Base-by-base conservation (phyloP, 2,797 vertebrate genomes). In the Geotrypetes seraphini region DNA sequence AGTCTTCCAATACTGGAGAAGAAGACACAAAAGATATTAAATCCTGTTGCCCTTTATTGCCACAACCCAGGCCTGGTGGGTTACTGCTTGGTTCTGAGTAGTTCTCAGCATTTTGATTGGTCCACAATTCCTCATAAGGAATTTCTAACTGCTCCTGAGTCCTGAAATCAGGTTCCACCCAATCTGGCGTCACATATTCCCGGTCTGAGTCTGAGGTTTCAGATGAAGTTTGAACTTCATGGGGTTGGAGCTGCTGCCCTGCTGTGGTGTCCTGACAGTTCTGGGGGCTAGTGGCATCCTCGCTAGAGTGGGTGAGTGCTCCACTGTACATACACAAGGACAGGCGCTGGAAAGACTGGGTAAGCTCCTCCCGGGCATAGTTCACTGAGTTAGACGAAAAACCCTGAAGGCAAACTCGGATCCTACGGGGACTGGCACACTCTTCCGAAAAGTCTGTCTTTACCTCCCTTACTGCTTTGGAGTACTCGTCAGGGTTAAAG, bases 101-200 rank as follows among this genome's bases (percentile, higher is more conserved):
- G 19, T 62, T 57, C 29, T 73, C 80, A 0, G 52, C 7, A 2
- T 54, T 71, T 62, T 88, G 77, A 68, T 88, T 87, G 66, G 84
- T 77, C 95, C 95, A 98, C 12, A 98, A 84, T 67, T 98, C 95
- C 73, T 97, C 95, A 9, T 97, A 98, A 5, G 94, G 92, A 43
- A 95, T 93, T 61, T 97, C 93, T 10, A 57, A 22, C 12, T 52
- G 53, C 50, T 89, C 84, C 26, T 50, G 70, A 47, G 68, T 75
- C 61, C 86, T 80, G 59, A 86, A 75, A 12, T 88, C 72, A 5
- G 71, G 78, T 24, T 85, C 73, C 1, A 85, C 77, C 94, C 93
- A 97, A 42, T 96, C 91, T 0, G 93, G 92, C 7, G 76, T 92
- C 71, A 92, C 46, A 20, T 97, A 96, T 33, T 96, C 94, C 28